Evolutionary conservation across 2,113 vertebrate species (phyloP).

Genomic region (Passer domesticus): DNA sequence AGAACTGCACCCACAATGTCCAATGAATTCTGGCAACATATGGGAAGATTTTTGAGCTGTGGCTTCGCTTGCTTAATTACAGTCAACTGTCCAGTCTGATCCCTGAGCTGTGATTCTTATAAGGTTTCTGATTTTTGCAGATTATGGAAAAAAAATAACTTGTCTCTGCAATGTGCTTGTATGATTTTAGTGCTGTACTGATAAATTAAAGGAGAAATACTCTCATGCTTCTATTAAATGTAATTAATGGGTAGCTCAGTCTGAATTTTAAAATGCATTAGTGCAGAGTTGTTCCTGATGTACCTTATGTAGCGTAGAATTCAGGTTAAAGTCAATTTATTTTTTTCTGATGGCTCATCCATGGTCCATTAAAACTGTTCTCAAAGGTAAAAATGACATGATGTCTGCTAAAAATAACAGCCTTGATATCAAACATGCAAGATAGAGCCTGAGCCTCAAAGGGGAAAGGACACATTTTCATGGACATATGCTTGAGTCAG

Average conservation of each 20-base stretch:
- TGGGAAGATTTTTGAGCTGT: not conserved
- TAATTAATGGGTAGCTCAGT: not conserved
- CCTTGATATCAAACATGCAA: not conserved
- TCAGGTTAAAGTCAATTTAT: not conserved
- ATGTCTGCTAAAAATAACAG: not conserved
- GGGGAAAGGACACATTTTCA: not conserved
- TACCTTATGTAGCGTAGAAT: not conserved
- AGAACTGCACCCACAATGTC: not conserved
- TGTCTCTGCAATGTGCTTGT: not conserved
- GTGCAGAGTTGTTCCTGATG: not conserved
- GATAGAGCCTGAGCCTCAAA: not conserved
- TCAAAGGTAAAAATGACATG: not conserved
- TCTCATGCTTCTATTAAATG: not conserved
- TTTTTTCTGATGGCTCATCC: not conserved
- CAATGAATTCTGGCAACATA: not conserved
- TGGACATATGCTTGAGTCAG: conserved; percentile 18
- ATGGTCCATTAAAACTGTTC: not conserved
- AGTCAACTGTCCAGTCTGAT: not conserved
- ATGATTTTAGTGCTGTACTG: not conserved
- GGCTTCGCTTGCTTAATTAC: not conserved
- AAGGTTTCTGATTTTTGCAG: not conserved
- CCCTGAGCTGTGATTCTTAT: not conserved
- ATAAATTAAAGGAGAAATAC: not conserved
- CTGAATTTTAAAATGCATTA: not conserved
- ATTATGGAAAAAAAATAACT: not conserved